Conservation (phyloP, 2,113 vertebrate genomes). For the Sprattus sprattus region DNA sequence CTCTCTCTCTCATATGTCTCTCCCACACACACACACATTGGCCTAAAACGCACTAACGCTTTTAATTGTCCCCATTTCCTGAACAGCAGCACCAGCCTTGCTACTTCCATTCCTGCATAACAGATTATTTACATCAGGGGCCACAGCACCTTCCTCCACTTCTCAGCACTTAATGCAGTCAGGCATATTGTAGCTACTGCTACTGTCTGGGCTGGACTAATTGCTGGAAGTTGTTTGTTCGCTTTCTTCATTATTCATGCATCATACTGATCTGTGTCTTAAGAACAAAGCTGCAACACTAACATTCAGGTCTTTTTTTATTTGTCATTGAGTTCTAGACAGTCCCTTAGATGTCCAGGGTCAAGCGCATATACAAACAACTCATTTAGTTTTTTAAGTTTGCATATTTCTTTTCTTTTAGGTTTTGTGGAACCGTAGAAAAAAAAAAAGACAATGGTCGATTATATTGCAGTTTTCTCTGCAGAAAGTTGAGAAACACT, state of each 20-base stretch:
- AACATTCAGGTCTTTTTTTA: constrained; percentile 1
- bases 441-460: not conserved
- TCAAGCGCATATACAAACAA: not conserved
- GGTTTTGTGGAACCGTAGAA: not conserved
- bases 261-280: constrained; percentile 4
- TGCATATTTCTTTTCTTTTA: not conserved
- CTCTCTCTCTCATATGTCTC: not conserved
- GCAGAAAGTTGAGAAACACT: not conserved
- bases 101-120: constrained; percentile 24
- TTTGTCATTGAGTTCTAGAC: constrained; percentile 6
- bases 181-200: constrained; percentile 8
- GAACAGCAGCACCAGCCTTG: not conserved
- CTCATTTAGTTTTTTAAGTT: constrained; percentile 6
- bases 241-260: constrained; percentile 8
- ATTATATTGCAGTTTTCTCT: not conserved
- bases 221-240: constrained; percentile 39
- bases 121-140: constrained; percentile 31
- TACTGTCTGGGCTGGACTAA: constrained; percentile 28
- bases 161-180: constrained; percentile 27
- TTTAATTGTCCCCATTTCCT: constrained; percentile 44
- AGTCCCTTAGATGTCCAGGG: not conserved
- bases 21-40: not conserved
- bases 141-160: constrained; percentile 15
- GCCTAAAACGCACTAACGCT: constrained; percentile 29
- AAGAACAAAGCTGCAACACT: not conserved